Evolutionary conservation across 1,140 invertebrate species (phyloP).

Genomic region (Sminthurides bifidus): DNA sequence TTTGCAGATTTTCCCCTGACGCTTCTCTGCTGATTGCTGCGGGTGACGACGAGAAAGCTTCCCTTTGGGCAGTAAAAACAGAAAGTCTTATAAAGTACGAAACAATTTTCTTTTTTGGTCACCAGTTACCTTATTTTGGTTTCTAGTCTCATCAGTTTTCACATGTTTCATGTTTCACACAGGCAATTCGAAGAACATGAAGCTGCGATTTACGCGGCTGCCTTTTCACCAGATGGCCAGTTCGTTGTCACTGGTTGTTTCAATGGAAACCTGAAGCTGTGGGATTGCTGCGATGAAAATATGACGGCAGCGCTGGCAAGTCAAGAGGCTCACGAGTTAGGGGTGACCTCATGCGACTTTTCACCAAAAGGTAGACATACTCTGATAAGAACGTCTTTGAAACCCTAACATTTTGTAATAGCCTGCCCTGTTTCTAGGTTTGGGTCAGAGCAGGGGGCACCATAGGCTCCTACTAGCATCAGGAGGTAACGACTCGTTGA

Average conservation of each 20-base stretch:
- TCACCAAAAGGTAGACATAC: conserved; percentile 37
- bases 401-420: neutral
- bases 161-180: neutral
- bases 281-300: conserved; percentile 34
- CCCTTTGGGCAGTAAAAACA: conserved; percentile 50
- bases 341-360: conserved; percentile 54
- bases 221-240: conserved; percentile 26
- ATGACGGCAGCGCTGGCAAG: conserved; percentile 36
- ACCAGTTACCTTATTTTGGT: neutral
- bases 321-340: conserved; percentile 54
- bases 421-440: too few species aligned
- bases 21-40: conserved; percentile 49
- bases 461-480: conserved; percentile 48
- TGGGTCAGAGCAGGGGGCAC: conserved; percentile 26
- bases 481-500: conserved; percentile 56
- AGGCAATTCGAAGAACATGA: conserved; percentile 26
- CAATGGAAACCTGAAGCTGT: conserved; percentile 23
- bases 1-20: conserved; percentile 55
- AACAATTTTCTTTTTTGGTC: neutral
- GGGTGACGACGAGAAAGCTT: conserved; percentile 60
- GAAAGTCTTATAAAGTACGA: conserved; percentile 36
- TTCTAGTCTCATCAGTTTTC: neutral
- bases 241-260: conserved; percentile 28
- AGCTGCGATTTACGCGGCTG: conserved; percentile 26
- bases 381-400: neutral